phyloP scores from a whole-genome alignment of 2,113 vertebrate species.

The Rhinogobius similis region DNA sequence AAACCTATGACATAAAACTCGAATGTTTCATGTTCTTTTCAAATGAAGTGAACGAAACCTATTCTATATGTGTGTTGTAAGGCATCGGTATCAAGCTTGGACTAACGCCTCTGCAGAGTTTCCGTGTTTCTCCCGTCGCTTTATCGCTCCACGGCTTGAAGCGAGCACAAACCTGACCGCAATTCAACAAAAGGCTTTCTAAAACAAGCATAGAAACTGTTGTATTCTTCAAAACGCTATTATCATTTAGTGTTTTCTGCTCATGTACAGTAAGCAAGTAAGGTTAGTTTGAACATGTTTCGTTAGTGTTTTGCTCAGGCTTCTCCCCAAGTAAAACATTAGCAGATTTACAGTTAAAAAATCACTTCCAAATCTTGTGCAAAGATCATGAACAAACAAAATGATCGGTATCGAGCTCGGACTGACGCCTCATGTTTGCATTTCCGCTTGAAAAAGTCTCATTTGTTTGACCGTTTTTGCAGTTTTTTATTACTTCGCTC shows the following conservation, averaged over 20 bases:
- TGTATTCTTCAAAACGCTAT: not conserved
- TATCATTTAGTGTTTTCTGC: not conserved
- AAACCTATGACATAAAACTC: not conserved
- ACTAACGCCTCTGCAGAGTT: slow-evolving; percentile 34
- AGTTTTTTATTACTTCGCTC: slow-evolving; percentile 6
- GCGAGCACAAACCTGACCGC: not conserved
- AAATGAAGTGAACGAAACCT: not conserved
- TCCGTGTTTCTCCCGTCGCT: not conserved
- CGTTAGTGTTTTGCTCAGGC: not conserved
- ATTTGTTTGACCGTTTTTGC: slow-evolving; percentile 27
- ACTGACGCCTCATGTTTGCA: slow-evolving; percentile 1
- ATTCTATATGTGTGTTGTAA: slow-evolving; percentile 55
- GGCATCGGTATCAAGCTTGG: slow-evolving; percentile 70
- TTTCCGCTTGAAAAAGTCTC: slow-evolving; percentile 51
- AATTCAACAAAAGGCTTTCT: not conserved
- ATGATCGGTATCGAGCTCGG: not conserved
- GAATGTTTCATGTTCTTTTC: not conserved
- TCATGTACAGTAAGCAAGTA: not conserved
- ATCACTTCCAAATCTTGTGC: not conserved
- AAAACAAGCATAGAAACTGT: not conserved
- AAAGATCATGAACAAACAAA: not conserved
- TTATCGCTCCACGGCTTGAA: not conserved
- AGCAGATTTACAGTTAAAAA: not conserved
- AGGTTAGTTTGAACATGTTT: not conserved
- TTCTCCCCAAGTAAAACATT: not conserved